phyloP scores from a whole-genome alignment of 2,113 vertebrate species.

The Serinus canaria region DNA sequence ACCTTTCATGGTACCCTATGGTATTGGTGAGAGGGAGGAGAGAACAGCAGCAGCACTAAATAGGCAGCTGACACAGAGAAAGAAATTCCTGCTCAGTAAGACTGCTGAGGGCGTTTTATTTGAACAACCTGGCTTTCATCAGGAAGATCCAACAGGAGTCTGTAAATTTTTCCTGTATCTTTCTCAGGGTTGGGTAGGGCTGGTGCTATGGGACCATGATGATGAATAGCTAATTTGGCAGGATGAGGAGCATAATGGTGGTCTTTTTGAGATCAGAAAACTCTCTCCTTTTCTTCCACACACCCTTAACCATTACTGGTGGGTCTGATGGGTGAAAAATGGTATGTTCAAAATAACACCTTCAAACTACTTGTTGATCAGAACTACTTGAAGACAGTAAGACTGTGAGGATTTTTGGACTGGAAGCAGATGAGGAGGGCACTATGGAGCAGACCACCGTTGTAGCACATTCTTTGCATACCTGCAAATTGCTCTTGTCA shows the following conservation, averaged over 20 bases:
- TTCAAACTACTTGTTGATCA: background rate
- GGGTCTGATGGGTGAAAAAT: background rate
- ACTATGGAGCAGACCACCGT: background rate
- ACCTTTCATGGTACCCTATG: accelerated
- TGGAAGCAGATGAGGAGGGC: background rate
- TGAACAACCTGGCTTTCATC: background rate
- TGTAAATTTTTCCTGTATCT: background rate
- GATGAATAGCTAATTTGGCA: background rate
- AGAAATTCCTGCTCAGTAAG: background rate
- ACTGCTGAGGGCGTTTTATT: background rate
- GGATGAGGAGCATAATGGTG: background rate
- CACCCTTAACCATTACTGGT: background rate
- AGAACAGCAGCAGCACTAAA: background rate
- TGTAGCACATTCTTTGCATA: background rate
- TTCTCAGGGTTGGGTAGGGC: background rate
- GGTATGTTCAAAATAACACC: background rate
- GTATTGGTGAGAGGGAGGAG: background rate
- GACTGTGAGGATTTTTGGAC: background rate
- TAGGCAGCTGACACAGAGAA: background rate
- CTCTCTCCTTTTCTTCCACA: background rate
- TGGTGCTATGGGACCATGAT: too few relatives aligned
- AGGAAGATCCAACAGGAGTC: background rate
- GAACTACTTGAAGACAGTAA: background rate
- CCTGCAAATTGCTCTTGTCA: background rate
- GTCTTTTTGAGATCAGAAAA: background rate